Base-by-base conservation (phyloP, 2,113 vertebrate species). In the Apeltes quadracus region DNA sequence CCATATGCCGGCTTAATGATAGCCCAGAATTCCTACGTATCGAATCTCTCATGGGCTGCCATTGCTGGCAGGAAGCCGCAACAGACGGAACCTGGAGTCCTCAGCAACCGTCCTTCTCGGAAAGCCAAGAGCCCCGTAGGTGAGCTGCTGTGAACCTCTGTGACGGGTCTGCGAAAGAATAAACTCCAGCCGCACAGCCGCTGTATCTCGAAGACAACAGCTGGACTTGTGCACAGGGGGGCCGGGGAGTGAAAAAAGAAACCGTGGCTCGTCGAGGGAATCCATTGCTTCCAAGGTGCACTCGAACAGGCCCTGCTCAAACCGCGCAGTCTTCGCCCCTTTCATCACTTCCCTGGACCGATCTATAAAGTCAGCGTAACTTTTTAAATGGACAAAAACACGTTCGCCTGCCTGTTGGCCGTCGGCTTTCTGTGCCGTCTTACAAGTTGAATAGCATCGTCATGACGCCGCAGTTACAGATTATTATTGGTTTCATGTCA, bases 1-100 rank as follows among this genome's bases (percentile, higher is more conserved):
- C 78, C 85, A 79, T 86, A 84, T 81, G 86, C 63, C 70, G 25
- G 62, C 63, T 79, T 87, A 90, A 88, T 73, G 80, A 87, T 25
- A 66, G 70, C 71, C 51, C 76, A 61, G 75, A 72, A 69, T 72
- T 79, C 72, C 83, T 50, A 71, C 74, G 75, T 83, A 84, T 86
- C 83, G 75, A 78, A 87, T 87, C 75, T 83, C 70, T 82, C 76
- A n/a, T 23, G 11, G 67, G 84, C 81, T 83, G 44, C 78, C 0
- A 61, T 56, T 70, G 48, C 70, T 83, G 86, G 83, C 87, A 86
- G 73, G 29, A 72, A 43, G 73, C 75, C 61, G 27, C 68, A 43
- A 29, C 79, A 71, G 67, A 85, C 32, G 59, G 64, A 71, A 61
- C 72, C 58, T 44, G 23, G 51, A 71, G 61, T 5, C 74, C 70